Evolutionary conservation across 2,888 invertebrate genomes (phyloP).

Genomic region (Pristionchus japonicus): DNA sequence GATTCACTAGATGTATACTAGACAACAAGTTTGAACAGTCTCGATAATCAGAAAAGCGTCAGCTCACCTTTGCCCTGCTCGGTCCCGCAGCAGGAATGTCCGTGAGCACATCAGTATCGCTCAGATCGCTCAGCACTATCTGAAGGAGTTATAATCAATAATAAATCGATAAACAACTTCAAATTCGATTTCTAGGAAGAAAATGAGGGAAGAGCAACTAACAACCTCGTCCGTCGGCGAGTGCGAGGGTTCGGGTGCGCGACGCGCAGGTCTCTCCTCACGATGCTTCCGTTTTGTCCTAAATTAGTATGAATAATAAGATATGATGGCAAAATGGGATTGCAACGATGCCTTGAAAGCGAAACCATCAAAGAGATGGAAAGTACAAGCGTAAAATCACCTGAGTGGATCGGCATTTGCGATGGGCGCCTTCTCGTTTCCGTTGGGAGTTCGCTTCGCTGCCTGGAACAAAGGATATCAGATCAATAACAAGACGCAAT

Average conservation of each 20-base stretch:
- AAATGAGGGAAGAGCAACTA: not conserved
- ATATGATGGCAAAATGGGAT: not conserved
- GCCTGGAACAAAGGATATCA: no score
- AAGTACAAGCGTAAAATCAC: not conserved
- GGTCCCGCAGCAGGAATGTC: not conserved
- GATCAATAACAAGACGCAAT: no score
- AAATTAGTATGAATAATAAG: not conserved
- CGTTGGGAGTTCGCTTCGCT: not conserved
- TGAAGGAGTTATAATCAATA: not conserved
- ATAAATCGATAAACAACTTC: not conserved
- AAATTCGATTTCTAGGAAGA: not conserved
- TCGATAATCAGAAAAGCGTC: no score
- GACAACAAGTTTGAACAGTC: not conserved
- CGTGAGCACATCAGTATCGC: not conserved
- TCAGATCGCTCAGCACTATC: conserved; percentile 28
- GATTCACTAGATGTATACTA: not conserved
- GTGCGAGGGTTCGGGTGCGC: not conserved
- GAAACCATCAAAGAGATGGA: not conserved
- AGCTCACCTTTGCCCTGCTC: conserved; percentile 11
- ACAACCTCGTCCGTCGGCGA: not conserved
- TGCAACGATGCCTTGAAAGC: not conserved
- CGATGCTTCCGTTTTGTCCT: conserved; percentile 37
- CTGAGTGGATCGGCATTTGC: conserved; percentile 13
- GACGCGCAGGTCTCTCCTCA: not conserved
- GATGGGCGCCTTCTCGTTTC: not conserved